These are phyloP conservation scores for Ptilodon capucinus DNA, from an alignment of 2,888 invertebrate genomes.

Conservation along the genomic window DNA sequence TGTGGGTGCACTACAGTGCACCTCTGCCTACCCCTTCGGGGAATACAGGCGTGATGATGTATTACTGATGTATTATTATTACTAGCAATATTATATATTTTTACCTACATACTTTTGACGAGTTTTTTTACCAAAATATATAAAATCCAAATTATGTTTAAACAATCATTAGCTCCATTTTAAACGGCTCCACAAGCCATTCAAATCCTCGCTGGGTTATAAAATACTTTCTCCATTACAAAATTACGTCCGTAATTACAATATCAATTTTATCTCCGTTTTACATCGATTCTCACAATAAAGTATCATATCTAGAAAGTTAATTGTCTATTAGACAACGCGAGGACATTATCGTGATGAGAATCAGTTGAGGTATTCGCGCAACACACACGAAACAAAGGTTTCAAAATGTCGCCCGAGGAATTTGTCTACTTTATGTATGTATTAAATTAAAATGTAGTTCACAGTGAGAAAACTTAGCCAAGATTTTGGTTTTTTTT, in stretches of 20 bases:
- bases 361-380: slow-evolving; percentile 31
- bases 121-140: too few relatives aligned
- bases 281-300: slow-evolving; percentile 3
- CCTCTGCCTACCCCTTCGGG: too few relatives aligned
- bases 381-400: slow-evolving; percentile 24
- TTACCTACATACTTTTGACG: too few relatives aligned
- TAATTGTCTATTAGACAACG: slow-evolving; percentile 25
- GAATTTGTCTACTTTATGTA: slow-evolving; percentile 11
- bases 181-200: too few relatives aligned
- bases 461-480: too few relatives aligned
- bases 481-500: too few relatives aligned
- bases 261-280: slow-evolving; percentile 1
- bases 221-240: neutral
- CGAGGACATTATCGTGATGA: slow-evolving; percentile 44
- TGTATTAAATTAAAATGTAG: slow-evolving; percentile 14
- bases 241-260: neutral
- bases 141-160: too few relatives aligned
- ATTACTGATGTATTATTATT: too few relatives aligned
- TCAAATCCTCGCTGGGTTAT: neutral
- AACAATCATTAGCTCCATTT: too few relatives aligned
- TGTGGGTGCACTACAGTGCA: too few relatives aligned
- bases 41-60: too few relatives aligned
- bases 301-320: slow-evolving; percentile 22
- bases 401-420: slow-evolving; percentile 20
- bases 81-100: too few relatives aligned